A percentile compares a stretch with the other conserved stretches of the same genome.
These are phyloP conservation scores for Dasyurus viverrinus DNA, from an alignment of 2,113 vertebrate genomes.

Conservation along the genomic window DNA sequence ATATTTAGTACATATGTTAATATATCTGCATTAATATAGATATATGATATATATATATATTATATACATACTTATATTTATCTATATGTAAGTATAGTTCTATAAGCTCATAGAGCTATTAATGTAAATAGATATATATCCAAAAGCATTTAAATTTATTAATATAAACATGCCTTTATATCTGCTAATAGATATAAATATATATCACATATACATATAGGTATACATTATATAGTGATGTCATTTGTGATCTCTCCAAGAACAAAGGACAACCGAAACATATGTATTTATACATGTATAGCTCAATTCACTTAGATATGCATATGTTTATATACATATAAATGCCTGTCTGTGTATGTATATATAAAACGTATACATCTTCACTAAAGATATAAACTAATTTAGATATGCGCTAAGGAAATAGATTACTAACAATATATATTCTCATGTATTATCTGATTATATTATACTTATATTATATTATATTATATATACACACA, in stretches of 20 bases:
- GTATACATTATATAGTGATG: neutral
- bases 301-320: neutral
- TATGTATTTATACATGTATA: no score
- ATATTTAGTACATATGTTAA: neutral
- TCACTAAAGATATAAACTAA: no score
- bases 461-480: neutral
- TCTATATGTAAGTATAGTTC: neutral
- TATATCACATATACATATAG: neutral
- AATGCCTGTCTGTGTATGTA: neutral
- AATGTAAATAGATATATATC: neutral
- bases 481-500: neutral
- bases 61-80: neutral
- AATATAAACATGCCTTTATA: neutral
- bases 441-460: neutral
- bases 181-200: neutral
- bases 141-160: neutral
- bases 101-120: neutral
- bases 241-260: neutral
- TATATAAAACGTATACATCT: neutral
- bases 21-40: neutral
- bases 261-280: neutral
- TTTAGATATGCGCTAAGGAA: no score
- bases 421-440: neutral
- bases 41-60: neutral
- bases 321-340: neutral